Conservation (phyloP, 2,888 invertebrate species). For the Amiota minor region DNA sequence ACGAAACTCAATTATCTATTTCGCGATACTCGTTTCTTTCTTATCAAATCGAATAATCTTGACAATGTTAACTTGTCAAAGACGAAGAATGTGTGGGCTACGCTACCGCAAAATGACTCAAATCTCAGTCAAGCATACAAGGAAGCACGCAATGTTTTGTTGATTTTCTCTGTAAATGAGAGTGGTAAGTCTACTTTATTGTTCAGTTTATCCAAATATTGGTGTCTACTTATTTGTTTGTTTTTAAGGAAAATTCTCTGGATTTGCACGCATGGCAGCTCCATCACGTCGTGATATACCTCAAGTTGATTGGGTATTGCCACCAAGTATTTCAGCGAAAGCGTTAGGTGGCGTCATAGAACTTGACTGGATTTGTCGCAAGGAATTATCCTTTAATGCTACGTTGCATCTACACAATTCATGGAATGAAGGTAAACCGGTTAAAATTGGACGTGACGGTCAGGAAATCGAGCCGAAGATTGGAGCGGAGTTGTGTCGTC, state of each 20-base stretch:
- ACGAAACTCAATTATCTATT: constrained; percentile 95
- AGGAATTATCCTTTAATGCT: constrained; percentile 92
- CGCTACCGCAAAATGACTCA: constrained; percentile 96
- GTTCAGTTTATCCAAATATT: background rate
- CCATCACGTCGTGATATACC: constrained; percentile 93
- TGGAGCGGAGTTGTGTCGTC: constrained; percentile 90
- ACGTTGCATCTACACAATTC: constrained; percentile 95
- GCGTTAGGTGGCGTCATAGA: constrained; percentile 96
- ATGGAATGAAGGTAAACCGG: constrained; percentile 98
- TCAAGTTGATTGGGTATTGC: constrained; percentile 93
- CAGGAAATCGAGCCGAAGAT: constrained; percentile 98
- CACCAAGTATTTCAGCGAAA: constrained; percentile 92
- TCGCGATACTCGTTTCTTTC: constrained; percentile 93
- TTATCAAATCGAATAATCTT: constrained; percentile 98
- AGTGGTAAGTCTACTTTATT: constrained; percentile 77
- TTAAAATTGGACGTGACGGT: constrained; percentile 99
- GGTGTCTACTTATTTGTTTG: background rate
- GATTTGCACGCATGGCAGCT: constrained; percentile 91
- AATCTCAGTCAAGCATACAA: constrained; percentile 95
- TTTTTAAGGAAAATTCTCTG: constrained; percentile 84
- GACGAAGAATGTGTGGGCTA: constrained; percentile 97
- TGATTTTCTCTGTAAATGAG: constrained; percentile 98
- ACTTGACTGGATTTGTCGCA: constrained; percentile 97
- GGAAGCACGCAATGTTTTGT: constrained; percentile 92
- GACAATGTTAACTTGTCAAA: constrained; percentile 97